These are phyloP conservation scores for Crocallis elinguaria DNA, from an alignment of 2,888 invertebrate genomes.

Conservation along the genomic window DNA sequence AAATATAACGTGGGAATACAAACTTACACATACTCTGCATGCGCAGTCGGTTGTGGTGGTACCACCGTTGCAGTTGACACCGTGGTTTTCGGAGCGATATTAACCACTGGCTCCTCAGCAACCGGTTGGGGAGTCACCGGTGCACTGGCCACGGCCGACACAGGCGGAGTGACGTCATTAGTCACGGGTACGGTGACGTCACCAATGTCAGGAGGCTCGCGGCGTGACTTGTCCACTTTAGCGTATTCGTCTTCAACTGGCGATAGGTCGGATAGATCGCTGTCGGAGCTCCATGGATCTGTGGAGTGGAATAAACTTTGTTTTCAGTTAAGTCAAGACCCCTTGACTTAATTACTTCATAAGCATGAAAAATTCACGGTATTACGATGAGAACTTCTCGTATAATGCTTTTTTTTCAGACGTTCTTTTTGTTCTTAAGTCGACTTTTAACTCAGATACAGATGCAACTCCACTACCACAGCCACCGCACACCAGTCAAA, in stretches of 20 bases:
- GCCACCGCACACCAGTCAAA: too few species aligned
- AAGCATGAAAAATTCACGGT: too few species aligned
- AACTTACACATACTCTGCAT: slow-evolving; percentile 51
- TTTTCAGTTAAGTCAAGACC: too few species aligned
- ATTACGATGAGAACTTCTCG: too few species aligned
- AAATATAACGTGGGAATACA: background rate
- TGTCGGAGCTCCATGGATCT: slow-evolving; percentile 93
- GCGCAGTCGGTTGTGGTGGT: slow-evolving; percentile 29
- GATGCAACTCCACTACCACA: too few species aligned
- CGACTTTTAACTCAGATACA: too few species aligned
- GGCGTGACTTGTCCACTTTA: slow-evolving; percentile 74
- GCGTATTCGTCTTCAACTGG: slow-evolving; percentile 89
- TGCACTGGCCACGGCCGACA: slow-evolving; percentile 23
- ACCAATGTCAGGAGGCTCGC: slow-evolving; percentile 75
- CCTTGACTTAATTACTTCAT: too few species aligned
- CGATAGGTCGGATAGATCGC: slow-evolving; percentile 93
- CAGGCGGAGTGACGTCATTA: slow-evolving; percentile 38
- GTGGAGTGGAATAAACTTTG: slow-evolving; percentile 6
- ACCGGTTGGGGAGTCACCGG: slow-evolving; percentile 31
- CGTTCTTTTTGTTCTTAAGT: too few species aligned
- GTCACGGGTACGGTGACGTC: slow-evolving; percentile 68
- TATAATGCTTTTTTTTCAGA: too few species aligned
- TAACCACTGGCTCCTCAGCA: slow-evolving; percentile 24
- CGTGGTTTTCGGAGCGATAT: slow-evolving; percentile 27
- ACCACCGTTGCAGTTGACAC: slow-evolving; percentile 22